A percentile compares a stretch with the other conserved stretches of the same genome.
These are phyloP conservation scores for Parazoanthus darwini DNA, from an alignment of 92 coral and sea anemone species.

Conservation along the genomic window DNA sequence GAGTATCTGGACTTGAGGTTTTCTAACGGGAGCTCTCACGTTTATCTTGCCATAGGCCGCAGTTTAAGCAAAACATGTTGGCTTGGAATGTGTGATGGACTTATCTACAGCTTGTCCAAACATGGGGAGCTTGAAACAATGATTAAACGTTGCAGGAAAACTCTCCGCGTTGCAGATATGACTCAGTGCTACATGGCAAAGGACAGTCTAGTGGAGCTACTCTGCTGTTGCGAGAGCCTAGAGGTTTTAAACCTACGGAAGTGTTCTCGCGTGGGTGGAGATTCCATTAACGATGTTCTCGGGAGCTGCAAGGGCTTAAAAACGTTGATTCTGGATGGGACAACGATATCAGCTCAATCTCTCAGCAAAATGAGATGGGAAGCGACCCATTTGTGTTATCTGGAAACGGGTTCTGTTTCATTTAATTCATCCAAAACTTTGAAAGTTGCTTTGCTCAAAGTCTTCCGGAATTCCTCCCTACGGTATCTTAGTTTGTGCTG, in stretches of 20 bases:
- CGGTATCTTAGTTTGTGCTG: constrained; percentile 3
- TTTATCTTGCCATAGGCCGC: neutral
- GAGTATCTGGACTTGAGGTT: constrained; percentile 1
- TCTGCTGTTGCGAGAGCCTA: constrained; percentile 6
- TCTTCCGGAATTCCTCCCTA: constrained; percentile 1
- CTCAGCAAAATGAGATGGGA: constrained; percentile 11
- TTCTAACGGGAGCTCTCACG: neutral
- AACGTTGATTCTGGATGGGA: constrained; percentile 9
- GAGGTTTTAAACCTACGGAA: neutral
- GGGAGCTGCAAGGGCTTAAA: constrained; percentile 1
- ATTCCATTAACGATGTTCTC: neutral
- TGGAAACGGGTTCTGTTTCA: neutral
- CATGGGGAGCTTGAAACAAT: constrained; percentile 15
- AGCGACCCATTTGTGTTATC: neutral
- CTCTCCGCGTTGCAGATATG: neutral
- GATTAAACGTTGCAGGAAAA: neutral
- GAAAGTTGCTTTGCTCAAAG: neutral
- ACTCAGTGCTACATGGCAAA: neutral
- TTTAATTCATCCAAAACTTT: neutral
- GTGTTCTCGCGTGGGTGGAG: neutral
- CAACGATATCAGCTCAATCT: neutral
- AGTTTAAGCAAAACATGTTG: neutral
- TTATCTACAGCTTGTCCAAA: constrained; percentile 2
- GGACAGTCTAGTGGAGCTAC: neutral
- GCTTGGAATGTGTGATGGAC: constrained; percentile 24